Base-by-base conservation (phyloP, 2,797 vertebrate genomes). In the Perodicticus potto region DNA sequence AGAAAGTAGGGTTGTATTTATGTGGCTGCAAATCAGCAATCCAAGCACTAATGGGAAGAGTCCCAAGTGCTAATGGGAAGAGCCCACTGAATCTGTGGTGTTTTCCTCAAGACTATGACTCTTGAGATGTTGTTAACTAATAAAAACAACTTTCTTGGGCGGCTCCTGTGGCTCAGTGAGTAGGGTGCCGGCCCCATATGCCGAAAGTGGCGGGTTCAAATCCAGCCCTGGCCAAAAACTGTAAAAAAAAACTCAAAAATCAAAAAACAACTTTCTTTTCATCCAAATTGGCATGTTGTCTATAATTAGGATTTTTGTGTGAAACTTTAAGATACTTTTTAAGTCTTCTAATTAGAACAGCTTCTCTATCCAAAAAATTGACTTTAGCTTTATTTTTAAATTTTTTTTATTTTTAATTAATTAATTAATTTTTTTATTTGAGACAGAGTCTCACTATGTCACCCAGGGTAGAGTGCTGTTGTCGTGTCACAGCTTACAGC, bases 61-160 rank as follows among this genome's bases (percentile, higher is more conserved):
- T 11, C 16, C n/a, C 72, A 9, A 0, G 11, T 57, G 20, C 0
- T 80, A 93, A 77, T 22, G 19, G 49, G 49, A 49, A 49, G 49
- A 49, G 13, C 34, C 32, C 14, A 67, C 5, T 16, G 5, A 83
- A 69, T 88, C n/a, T 80, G 19, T 37, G 67, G 16, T 45, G 37
- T 70, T 88, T 92, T n/a, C 63, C 53, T 72, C 53, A 69, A 6
- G n/a, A 72, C 0, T 2, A 16, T 43, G 57, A 65, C 16, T 80
- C 20, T 19, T 86, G 5, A 8, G 32, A 72, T 76, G 76, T 74
- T 12, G 32, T 7, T 89, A n/a, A 43, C 7, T 76, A 95, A 77
- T 95, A 93, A 86, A 93, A 94, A 80, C 4, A 45, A 74, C 49
- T 91, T 70, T 91, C 23, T n/a, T n/a, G n/a, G n/a, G n/a, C n/a